Evolutionary conservation across 2,113 vertebrate species (phyloP).

Genomic region (Python bivittatus): DNA sequence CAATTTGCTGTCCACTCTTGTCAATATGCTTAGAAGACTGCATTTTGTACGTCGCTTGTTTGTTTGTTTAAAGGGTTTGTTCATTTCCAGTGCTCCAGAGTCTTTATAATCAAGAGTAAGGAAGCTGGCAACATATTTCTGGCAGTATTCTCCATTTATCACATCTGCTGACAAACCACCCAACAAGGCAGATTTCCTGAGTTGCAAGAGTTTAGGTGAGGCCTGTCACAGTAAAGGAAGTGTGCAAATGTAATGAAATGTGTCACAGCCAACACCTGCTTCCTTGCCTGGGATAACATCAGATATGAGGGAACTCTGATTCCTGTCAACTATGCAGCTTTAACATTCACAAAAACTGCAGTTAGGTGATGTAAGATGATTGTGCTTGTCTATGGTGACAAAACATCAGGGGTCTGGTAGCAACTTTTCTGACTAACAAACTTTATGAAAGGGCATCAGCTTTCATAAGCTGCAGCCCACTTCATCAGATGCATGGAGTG

Average conservation of each 20-base stretch:
- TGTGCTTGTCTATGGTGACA: neutral
- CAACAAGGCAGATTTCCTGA: conserved; percentile 33
- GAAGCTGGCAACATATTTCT: neutral
- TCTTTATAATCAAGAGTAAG: conserved; percentile 19
- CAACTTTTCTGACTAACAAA: neutral
- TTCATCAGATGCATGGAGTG: neutral
- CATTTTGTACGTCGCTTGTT: neutral
- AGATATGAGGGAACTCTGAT: conserved; percentile 40
- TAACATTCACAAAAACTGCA: conserved; percentile 18
- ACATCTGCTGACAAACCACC: conserved; percentile 9
- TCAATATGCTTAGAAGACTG: neutral
- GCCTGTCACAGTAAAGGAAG: conserved; percentile 13
- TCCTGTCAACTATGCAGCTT: conserved; percentile 11
- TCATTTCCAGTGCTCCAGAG: neutral
- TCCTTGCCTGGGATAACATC: conserved; percentile 47
- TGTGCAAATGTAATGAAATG: conserved; percentile 33
- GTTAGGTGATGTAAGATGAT: neutral
- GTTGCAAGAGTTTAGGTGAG: neutral
- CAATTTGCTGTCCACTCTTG: neutral
- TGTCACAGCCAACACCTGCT: conserved; percentile 28
- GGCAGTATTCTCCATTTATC: conserved; percentile 13
- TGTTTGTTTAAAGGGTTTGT: neutral
- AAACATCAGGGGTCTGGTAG: neutral
- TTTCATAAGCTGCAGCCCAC: neutral
- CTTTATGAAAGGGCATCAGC: neutral